Conservation (phyloP, 1,140 invertebrate species). For the Nebria ingens region DNA sequence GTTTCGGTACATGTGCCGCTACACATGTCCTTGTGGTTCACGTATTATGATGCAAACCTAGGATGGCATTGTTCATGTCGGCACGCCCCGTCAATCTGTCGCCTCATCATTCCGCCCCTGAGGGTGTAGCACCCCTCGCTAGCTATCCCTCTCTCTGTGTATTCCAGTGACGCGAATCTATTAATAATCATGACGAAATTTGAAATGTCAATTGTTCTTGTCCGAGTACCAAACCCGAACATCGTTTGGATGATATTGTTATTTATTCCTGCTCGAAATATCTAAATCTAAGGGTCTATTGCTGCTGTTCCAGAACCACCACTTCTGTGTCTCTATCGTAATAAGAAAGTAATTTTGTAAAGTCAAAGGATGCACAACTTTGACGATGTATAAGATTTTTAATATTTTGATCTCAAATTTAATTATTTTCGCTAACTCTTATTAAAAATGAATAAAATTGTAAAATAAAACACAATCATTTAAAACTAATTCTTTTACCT, state of each 20-base stretch:
- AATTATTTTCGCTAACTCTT: too few species aligned
- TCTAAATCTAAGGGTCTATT: too few species aligned
- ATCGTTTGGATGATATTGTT: background rate
- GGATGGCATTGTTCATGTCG: slow-evolving; percentile 2
- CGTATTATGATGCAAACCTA: slow-evolving; percentile 8
- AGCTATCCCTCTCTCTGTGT: background rate
- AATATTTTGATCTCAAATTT: too few species aligned
- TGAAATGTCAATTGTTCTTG: background rate
- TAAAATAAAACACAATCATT: too few species aligned
- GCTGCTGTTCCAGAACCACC: too few species aligned
- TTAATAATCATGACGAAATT: background rate
- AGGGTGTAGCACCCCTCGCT: background rate
- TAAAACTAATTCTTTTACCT: too few species aligned
- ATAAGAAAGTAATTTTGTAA: too few species aligned
- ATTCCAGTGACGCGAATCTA: background rate
- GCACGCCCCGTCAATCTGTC: slow-evolving; percentile 7
- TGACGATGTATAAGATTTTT: too few species aligned
- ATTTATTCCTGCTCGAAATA: background rate
- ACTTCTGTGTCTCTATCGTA: too few species aligned
- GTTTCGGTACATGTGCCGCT: background rate
- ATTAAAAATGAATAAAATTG: too few species aligned
- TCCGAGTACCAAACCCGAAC: background rate
- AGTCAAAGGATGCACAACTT: too few species aligned
- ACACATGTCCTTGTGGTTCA: background rate
- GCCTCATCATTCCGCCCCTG: background rate